A percentile compares a stretch with the other conserved stretches of the same genome.
Conservation (phyloP, 2,113 vertebrate species). For the Centropristis striata region DNA sequence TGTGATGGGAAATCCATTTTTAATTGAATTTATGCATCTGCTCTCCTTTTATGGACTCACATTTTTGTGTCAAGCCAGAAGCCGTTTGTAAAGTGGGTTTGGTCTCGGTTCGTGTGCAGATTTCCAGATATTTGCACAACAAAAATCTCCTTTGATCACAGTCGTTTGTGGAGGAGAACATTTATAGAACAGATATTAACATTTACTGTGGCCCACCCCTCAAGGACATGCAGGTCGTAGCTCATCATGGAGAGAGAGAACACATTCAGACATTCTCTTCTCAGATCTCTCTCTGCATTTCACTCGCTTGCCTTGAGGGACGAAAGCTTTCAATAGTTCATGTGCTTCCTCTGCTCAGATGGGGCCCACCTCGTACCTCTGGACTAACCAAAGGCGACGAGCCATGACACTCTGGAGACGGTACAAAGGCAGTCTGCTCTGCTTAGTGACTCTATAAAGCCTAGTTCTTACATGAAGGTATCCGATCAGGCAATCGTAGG, state of each 20-base stretch:
- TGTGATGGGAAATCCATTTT: constrained; percentile 77
- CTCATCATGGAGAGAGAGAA: constrained; percentile 3
- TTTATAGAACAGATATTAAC: constrained; percentile 37
- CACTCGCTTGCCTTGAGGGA: constrained; percentile 48
- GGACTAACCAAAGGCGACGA: constrained; percentile 45
- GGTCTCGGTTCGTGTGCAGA: not conserved
- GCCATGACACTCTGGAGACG: constrained; percentile 31
- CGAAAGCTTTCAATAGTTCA: constrained; percentile 45
- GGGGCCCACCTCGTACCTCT: constrained; percentile 42
- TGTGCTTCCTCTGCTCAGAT: constrained; percentile 40
- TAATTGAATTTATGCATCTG: constrained; percentile 66
- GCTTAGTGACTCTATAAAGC: constrained; percentile 17
- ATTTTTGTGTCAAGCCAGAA: constrained; percentile 5
- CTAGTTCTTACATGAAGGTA: not conserved
- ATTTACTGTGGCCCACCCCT: constrained; percentile 20
- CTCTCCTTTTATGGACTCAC: constrained; percentile 15
- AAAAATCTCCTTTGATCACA: constrained; percentile 11
- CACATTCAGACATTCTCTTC: constrained; percentile 15
- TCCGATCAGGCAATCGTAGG: constrained; percentile 17
- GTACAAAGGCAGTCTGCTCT: constrained; percentile 36
- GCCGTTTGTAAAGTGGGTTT: not conserved
- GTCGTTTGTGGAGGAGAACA: not conserved
- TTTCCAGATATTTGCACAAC: constrained; percentile 9
- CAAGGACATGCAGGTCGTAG: constrained; percentile 31
- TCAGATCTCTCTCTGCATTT: constrained; percentile 26